Evolutionary conservation across 2,797 vertebrate species (phyloP).

Genomic region (Clarias fuscus): DNA sequence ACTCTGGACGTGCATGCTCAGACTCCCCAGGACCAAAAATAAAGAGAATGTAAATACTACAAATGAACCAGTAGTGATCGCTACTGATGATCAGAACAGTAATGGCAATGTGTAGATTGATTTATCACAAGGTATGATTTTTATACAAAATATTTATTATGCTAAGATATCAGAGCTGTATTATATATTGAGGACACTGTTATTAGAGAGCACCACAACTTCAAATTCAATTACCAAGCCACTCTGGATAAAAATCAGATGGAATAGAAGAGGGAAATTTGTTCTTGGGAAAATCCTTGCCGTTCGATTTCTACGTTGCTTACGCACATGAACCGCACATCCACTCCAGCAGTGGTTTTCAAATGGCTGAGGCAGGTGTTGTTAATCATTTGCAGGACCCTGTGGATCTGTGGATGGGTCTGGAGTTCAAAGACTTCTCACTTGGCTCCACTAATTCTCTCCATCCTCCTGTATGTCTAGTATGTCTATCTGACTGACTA

Average conservation of each 20-base stretch:
- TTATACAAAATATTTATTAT: background rate
- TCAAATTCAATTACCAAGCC: background rate
- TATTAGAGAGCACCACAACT: no score
- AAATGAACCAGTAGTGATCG: slow-evolving; percentile 55
- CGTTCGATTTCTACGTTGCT: background rate
- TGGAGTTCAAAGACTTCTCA: slow-evolving; percentile 71
- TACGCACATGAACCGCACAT: slow-evolving; percentile 15
- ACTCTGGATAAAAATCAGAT: slow-evolving; percentile 7
- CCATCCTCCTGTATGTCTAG: slow-evolving; percentile 47
- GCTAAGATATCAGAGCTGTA: background rate
- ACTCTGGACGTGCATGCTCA: slow-evolving; percentile 89
- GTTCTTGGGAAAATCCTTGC: background rate
- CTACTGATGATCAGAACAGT: slow-evolving; percentile 19
- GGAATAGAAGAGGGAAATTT: background rate
- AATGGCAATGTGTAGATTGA: slow-evolving; percentile 45
- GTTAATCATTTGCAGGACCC: slow-evolving; percentile 69
- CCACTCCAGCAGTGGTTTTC: slow-evolving; percentile 46
- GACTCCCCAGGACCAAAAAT: slow-evolving; percentile 73
- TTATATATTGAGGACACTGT: background rate
- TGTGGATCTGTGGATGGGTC: slow-evolving; percentile 54
- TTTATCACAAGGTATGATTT: background rate
- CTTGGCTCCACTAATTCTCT: slow-evolving; percentile 66
- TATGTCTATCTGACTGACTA: slow-evolving; percentile 49
- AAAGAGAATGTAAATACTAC: slow-evolving; percentile 53
- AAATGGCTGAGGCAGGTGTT: slow-evolving; percentile 74